A percentile compares a stretch with the other conserved stretches of the same genome.
Conservation (phyloP, 2,888 invertebrate species). For the Caenorhabditis sulstoni region DNA sequence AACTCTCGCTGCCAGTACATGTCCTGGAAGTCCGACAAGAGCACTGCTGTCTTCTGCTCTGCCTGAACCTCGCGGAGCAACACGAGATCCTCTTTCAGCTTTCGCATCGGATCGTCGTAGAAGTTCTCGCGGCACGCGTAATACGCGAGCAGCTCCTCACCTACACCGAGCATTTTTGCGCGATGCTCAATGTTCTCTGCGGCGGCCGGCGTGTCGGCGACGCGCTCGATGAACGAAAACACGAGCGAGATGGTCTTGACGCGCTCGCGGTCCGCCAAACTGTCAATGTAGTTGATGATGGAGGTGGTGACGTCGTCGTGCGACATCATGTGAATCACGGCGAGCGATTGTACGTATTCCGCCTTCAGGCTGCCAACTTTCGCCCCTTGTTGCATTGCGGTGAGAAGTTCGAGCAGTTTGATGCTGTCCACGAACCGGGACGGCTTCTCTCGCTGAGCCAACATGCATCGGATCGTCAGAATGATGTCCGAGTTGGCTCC, state of each 20-base stretch:
- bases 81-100: slow-evolving; percentile 29
- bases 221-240: slow-evolving; percentile 43
- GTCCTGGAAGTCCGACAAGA: slow-evolving; percentile 47
- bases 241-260: slow-evolving; percentile 30
- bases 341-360: slow-evolving; percentile 38
- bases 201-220: slow-evolving; percentile 45
- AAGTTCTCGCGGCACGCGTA: slow-evolving; percentile 41
- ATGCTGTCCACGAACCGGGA: slow-evolving; percentile 51
- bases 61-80: slow-evolving; percentile 47
- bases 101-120: slow-evolving; percentile 19
- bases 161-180: slow-evolving; percentile 32
- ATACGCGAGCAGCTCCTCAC: slow-evolving; percentile 47
- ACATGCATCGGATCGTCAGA: slow-evolving; percentile 45
- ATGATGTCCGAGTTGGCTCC: slow-evolving; percentile 33
- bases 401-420: slow-evolving; percentile 44
- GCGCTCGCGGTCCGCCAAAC: slow-evolving; percentile 37
- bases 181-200: slow-evolving; percentile 17
- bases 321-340: slow-evolving; percentile 52
- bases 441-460: slow-evolving; percentile 41
- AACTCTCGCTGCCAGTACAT: slow-evolving; percentile 25
- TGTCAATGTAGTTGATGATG: slow-evolving; percentile 51
- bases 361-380: slow-evolving; percentile 13
- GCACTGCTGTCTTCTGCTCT: slow-evolving; percentile 8
- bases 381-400: slow-evolving; percentile 16
- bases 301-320: slow-evolving; percentile 37